Conservation (phyloP, 2,888 invertebrate species). For the Drosophila austrosaltans region DNA sequence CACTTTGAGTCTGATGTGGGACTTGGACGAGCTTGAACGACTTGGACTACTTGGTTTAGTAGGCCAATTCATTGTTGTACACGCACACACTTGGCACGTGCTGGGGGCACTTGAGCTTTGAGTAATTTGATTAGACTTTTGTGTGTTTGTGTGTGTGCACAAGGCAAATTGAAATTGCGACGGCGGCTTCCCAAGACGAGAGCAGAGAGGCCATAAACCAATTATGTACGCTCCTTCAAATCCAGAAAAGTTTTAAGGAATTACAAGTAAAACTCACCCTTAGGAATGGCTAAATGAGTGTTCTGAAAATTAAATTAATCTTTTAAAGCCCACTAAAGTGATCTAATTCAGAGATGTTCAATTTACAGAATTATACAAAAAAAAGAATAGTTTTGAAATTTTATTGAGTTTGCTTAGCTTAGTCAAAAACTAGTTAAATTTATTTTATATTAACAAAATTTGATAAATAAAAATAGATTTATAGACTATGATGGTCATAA, state of each 20-base stretch:
- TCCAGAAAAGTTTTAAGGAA: conserved; percentile 47
- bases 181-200: conserved; percentile 53
- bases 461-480: too few relatives aligned
- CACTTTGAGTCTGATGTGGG: conserved; percentile 3
- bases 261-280: conserved; percentile 19
- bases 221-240: conserved; percentile 55
- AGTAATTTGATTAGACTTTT: conserved; percentile 66
- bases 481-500: too few relatives aligned
- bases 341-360: neutral
- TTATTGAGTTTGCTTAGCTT: neutral
- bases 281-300: conserved; percentile 6
- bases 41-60: conserved; percentile 52
- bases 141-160: conserved; percentile 37
- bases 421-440: neutral
- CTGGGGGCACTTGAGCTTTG: conserved; percentile 39
- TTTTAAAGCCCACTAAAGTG: conserved; percentile 9
- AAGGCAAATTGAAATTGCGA: conserved; percentile 61
- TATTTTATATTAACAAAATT: too few relatives aligned
- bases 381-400: neutral
- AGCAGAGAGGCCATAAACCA: conserved; percentile 70
- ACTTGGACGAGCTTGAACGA: conserved; percentile 31
- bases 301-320: conserved; percentile 3
- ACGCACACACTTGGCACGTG: conserved; percentile 66
- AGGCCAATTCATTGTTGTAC: conserved; percentile 45
- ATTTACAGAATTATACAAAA: neutral